Evolutionary conservation across 2,888 invertebrate species (phyloP), one percentile per base, ranked within the genome.

Genomic region (Aquatica leii): DNA sequence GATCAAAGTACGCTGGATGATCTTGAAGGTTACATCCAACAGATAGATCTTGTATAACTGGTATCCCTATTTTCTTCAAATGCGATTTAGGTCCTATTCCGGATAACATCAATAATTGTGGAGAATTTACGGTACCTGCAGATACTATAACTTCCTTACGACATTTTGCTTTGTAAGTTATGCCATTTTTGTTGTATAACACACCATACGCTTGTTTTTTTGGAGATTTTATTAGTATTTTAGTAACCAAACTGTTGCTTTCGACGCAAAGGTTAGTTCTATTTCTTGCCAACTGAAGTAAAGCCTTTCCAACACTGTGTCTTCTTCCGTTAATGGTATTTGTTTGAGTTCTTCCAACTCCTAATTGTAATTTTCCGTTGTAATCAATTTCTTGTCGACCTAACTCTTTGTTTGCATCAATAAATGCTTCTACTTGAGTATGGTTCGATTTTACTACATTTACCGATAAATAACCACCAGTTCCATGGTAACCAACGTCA

Each of bases 21-120:
- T 93, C 93, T 77, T 92, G 92, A 0, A 93, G 84, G 79, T 94
- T 93, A 73, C 87, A 86, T 5, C 94, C 94, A 0, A 94, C 93
- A 0, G 87, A 88, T 1, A 91, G 83, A 76, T 93, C 86, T 67
- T 86, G 84, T 34, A 91, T 74, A 1, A 88, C 85, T 0, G 84
- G 78, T 54, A 94, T 90, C 1, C 84, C 84, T 6, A 87, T 74
- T 35, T 86, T 81, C 9, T 79, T 72, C 3, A 92, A 80, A 73
- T 91, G 87, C 0, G 85, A 81, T 20, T 77, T 80, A 0, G 92
- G 91, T 0, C 92, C 92, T 17, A 94, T 82, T 8, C 95, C 95
- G 0, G 94, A 94, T 11, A 95, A 78, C 92, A 94, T 90, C 48
- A 95, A 80, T 3, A 95, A 79, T 76, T 95, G 94, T 0, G 95